Conservation (phyloP, 2,113 vertebrate genomes). For the Morone chrysops region DNA sequence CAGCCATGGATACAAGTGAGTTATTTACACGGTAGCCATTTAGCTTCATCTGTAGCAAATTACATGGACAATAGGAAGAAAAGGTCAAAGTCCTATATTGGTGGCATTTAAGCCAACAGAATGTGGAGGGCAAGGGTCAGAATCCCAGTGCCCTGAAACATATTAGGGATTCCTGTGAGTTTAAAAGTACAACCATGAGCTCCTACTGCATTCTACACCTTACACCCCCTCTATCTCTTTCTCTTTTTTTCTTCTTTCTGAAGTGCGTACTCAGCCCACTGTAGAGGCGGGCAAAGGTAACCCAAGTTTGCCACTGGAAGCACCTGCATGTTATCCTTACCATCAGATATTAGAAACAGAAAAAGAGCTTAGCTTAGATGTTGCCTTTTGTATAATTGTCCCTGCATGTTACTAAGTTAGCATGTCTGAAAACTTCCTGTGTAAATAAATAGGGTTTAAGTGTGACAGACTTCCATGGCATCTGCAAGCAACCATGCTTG, state of each 20-base stretch:
- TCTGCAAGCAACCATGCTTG: conserved; percentile 26
- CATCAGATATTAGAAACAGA: conserved; percentile 1
- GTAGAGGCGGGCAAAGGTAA: conserved; percentile 96
- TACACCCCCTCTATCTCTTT: conserved; percentile 42
- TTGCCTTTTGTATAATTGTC: background rate
- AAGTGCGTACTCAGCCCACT: conserved; percentile 90
- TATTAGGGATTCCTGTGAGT: background rate
- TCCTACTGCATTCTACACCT: conserved; percentile 16
- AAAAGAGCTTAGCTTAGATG: background rate
- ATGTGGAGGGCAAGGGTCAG: background rate
- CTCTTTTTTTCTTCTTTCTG: conserved; percentile 74
- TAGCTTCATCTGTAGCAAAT: background rate
- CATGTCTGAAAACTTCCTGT: conserved; percentile 22
- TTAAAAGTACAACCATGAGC: conserved; percentile 15
- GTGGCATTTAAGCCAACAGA: background rate
- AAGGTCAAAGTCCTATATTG: conserved; percentile 6
- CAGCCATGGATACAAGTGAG: conserved; percentile 94
- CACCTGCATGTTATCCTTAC: conserved; percentile 72
- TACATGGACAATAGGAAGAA: background rate
- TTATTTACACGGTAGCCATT: conserved; percentile 19
- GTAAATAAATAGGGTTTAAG: background rate
- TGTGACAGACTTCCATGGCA: conserved; percentile 46
- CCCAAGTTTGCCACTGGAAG: conserved; percentile 67
- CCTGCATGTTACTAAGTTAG: conserved; percentile 49
- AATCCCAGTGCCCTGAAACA: background rate